Conservation (phyloP, 2,888 invertebrate species). For the Phortica magna region DNA sequence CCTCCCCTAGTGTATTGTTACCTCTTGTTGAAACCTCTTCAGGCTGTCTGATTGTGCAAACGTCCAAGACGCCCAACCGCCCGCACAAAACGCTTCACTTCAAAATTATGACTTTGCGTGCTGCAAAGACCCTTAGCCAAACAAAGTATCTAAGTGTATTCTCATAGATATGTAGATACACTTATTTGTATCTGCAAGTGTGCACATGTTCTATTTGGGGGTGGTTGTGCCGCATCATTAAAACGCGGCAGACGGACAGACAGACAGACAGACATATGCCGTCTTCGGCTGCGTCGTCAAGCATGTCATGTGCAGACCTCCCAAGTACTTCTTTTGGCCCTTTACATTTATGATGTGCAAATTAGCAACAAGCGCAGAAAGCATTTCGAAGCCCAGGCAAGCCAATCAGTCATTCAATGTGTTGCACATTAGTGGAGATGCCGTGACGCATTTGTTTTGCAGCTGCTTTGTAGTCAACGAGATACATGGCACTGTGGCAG, state of each 20-base stretch:
- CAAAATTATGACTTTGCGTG: neutral
- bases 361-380: slow-evolving; percentile 55
- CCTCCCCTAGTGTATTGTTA: neutral
- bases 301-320: slow-evolving; percentile 17
- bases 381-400: neutral
- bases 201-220: too few species aligned
- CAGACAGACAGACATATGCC: neutral
- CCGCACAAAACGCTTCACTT: neutral
- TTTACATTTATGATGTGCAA: slow-evolving; percentile 70
- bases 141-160: neutral
- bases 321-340: slow-evolving; percentile 62
- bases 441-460: neutral
- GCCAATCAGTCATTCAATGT: neutral
- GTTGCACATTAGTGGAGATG: neutral
- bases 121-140: neutral
- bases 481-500: neutral
- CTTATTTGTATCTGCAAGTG: too few species aligned
- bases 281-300: too few species aligned
- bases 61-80: neutral
- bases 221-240: neutral
- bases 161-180: too few species aligned
- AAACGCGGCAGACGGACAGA: neutral
- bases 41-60: too few species aligned
- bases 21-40: neutral
- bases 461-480: neutral